Percentiles rank a stretch among this genome's conserved stretches.
Conservation (phyloP, 2,888 invertebrate genomes). For the Mesoligia furuncula region DNA sequence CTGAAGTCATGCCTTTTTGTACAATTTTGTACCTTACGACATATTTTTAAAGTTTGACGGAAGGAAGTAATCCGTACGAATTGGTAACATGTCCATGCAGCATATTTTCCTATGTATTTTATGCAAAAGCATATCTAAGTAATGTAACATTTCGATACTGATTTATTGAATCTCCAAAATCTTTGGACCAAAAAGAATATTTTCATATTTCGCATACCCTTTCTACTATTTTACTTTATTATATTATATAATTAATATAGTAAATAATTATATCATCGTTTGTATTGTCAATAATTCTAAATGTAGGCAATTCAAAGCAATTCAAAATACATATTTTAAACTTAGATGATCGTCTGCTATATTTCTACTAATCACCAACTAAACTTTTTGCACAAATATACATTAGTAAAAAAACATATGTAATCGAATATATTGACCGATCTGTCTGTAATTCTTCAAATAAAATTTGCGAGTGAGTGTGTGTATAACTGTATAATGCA, state of each 20-base stretch:
- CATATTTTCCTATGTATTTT: slow-evolving; percentile 62
- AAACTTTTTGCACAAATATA: slow-evolving; percentile 53
- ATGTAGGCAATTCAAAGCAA: slow-evolving; percentile 10
- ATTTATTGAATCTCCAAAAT: slow-evolving; percentile 42
- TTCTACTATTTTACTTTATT: slow-evolving; percentile 36
- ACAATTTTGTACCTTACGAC: slow-evolving; percentile 6
- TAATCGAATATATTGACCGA: slow-evolving; percentile 15
- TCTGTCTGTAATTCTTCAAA: slow-evolving; percentile 38
- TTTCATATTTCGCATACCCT: slow-evolving; percentile 55
- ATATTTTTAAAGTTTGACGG: slow-evolving; percentile 3
- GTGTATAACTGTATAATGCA: slow-evolving; percentile 33
- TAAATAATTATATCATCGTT: slow-evolving; percentile 15
- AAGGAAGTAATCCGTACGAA: background rate
- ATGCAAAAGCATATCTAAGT: slow-evolving; percentile 49
- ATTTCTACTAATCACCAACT: slow-evolving; percentile 30
- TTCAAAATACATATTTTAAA: slow-evolving; percentile 6
- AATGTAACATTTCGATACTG: slow-evolving; percentile 42
- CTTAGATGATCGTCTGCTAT: slow-evolving; percentile 18
- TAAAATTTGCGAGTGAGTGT: slow-evolving; percentile 25
- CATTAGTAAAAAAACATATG: background rate
- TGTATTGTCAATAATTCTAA: slow-evolving; percentile 26
- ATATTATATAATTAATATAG: slow-evolving; percentile 23
- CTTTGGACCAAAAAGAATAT: slow-evolving; percentile 58
- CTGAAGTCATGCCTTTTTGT: slow-evolving; percentile 7
- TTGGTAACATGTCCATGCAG: slow-evolving; percentile 22